Evolutionary conservation across 2,888 invertebrate genomes (phyloP).

Genomic region (Bombyx huttoni): DNA sequence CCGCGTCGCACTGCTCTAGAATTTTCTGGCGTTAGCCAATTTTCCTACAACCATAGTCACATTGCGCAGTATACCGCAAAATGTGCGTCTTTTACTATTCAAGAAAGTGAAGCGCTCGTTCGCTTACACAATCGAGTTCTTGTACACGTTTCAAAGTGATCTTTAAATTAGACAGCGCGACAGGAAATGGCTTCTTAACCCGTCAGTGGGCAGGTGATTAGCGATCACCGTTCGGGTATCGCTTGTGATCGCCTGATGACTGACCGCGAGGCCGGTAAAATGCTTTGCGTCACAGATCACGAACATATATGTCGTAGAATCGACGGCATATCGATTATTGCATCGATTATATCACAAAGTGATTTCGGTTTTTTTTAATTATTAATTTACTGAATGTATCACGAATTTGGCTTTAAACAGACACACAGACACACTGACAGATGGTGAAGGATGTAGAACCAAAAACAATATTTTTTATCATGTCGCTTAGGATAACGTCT

Average conservation of each 20-base stretch:
- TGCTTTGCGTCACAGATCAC: conserved; percentile 27
- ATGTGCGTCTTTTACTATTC: conserved; percentile 7
- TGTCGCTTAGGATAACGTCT: too few species aligned
- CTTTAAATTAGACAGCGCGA: conserved; percentile 66
- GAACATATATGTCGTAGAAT: not conserved
- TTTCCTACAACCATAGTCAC: not conserved
- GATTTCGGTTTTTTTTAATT: too few species aligned
- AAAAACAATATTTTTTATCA: too few species aligned
- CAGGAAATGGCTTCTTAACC: conserved; percentile 69
- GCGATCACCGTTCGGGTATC: conserved; percentile 52
- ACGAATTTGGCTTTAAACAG: too few species aligned
- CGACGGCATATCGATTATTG: not conserved
- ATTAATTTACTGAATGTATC: too few species aligned
- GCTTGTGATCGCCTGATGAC: conserved; percentile 50
- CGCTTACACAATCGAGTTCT: conserved; percentile 13
- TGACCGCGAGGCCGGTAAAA: conserved; percentile 35
- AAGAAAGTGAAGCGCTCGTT: conserved; percentile 22
- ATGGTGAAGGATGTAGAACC: too few species aligned
- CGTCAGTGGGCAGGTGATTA: conserved; percentile 62
- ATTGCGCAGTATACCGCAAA: not conserved
- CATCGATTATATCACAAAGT: too few species aligned
- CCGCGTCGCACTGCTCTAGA: too few species aligned
- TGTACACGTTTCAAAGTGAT: conserved; percentile 38
- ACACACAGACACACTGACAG: too few species aligned
- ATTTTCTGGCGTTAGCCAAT: too few species aligned